phyloP scores from a whole-genome alignment of 1,140 invertebrate species.

The Gerris buenoi region DNA sequence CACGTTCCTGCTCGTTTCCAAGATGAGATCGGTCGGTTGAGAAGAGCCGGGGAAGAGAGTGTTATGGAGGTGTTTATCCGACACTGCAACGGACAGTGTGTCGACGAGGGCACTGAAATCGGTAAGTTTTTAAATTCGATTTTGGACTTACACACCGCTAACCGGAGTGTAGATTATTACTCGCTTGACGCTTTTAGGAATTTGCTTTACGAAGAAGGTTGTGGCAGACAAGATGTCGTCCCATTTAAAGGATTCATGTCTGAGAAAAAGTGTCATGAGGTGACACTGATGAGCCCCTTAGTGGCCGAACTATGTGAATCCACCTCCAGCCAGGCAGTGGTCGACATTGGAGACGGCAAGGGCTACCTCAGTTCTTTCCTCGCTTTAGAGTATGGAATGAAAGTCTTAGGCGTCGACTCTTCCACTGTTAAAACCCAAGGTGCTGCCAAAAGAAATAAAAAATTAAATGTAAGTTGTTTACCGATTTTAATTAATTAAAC shows the following conservation, averaged over 20 bases:
- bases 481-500: constrained; percentile 7
- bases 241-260: constrained; percentile 32
- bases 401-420: constrained; percentile 65
- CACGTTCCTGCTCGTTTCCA: constrained; percentile 39
- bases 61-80: background rate
- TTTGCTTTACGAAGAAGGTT: constrained; percentile 29
- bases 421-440: constrained; percentile 43
- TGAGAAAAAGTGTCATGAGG: constrained; percentile 70
- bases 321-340: constrained; percentile 33
- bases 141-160: constrained; percentile 23
- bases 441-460: constrained; percentile 41
- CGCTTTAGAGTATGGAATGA: constrained; percentile 48
- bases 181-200: constrained; percentile 20
- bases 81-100: background rate
- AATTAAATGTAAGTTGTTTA: constrained; percentile 34
- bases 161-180: background rate
- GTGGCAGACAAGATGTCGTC: constrained; percentile 29
- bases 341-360: constrained; percentile 76
- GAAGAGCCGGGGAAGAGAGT: background rate
- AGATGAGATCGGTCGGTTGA: constrained; percentile 33
- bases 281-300: constrained; percentile 40
- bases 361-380: constrained; percentile 65
- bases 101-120: background rate
- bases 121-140: constrained; percentile 17
- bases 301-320: constrained; percentile 31